Conservation (phyloP, 2,797 vertebrate genomes). For the Bothrops alternatus region DNA sequence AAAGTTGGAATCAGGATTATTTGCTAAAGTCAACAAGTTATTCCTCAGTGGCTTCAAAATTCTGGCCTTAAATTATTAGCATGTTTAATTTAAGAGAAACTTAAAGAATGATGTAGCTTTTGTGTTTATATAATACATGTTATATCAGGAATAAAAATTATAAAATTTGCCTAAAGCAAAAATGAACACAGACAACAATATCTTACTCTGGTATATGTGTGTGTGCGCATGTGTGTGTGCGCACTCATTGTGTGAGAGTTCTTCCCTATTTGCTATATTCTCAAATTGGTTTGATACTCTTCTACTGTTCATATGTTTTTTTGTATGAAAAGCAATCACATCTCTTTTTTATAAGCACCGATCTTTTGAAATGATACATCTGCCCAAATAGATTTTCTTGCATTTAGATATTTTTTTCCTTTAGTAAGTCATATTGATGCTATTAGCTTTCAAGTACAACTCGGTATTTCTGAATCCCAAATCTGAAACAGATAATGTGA, state of each 20-base stretch:
- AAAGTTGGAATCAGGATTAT: background rate
- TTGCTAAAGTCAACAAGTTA: background rate
- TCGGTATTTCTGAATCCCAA: background rate
- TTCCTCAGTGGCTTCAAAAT: background rate
- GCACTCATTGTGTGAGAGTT: too few species aligned
- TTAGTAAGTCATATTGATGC: background rate
- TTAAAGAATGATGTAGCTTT: background rate
- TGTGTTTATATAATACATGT: background rate
- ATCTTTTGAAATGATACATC: background rate
- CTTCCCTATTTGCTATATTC: background rate
- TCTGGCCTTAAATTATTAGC: background rate
- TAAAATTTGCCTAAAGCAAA: background rate
- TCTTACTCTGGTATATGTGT: background rate
- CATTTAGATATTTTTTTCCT: background rate
- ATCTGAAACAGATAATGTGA: background rate
- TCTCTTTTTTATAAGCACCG: background rate
- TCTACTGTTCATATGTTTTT: background rate
- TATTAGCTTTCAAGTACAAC: background rate
- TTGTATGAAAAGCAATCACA: background rate
- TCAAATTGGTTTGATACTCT: background rate
- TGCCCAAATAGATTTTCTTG: background rate
- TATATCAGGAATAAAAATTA: constrained; percentile 26
- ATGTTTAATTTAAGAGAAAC: constrained; percentile 3
- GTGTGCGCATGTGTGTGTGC: background rate
- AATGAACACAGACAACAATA: accelerated